Evolutionary conservation across 2,888 invertebrate species (phyloP), one percentile per base, ranked within the genome.

Genomic region (Seira musarum): DNA sequence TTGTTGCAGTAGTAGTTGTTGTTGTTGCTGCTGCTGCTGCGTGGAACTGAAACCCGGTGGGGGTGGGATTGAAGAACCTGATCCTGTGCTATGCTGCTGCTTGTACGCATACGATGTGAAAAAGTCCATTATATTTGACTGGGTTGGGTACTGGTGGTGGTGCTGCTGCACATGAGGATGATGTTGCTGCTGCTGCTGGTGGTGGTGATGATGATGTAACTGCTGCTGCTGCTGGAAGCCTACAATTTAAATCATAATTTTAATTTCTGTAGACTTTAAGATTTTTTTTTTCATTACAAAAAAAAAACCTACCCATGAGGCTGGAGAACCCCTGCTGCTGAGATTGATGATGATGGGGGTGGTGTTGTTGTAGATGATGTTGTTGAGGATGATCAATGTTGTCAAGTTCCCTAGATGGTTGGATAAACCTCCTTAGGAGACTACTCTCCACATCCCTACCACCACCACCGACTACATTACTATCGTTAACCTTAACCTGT

Each of bases 401-500:
- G n/a, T n/a, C n/a, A n/a, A n/a, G n/a, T 25, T 53, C 53, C 8
- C 21, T n/a, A n/a, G n/a, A n/a, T 40, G 40, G 46, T 24, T 61
- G 80, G 19, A 61, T 83, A 57, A 76, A 74, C 57, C 53, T 74
- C 49, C 82, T 80, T 77, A 75, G 57, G 77, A 82, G 49, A 76
- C 35, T 67, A 30, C 61, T 30, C 30, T 69, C 40, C 69, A 46
- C 40, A 78, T 82, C 49, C 13, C n/a, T 8, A 13, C 22, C 60
- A 1, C 19, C 8, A 21, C 53, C 53, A 1, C 15, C 68, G 64
- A 85, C 91, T n/a, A n/a, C n/a, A n/a, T n/a, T n/a, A 21, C n/a
- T 8, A 13, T 60, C 60, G 1, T 22, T 6, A 21, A 22, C 53
- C 1, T 13, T 53, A 64, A 85, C 91, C 90, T 98, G 98, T 84